A percentile compares a stretch with the other conserved stretches of the same genome.
Evolutionary conservation across 2,888 invertebrate genomes (phyloP).

Genomic region (Athrips mouffetella): DNA sequence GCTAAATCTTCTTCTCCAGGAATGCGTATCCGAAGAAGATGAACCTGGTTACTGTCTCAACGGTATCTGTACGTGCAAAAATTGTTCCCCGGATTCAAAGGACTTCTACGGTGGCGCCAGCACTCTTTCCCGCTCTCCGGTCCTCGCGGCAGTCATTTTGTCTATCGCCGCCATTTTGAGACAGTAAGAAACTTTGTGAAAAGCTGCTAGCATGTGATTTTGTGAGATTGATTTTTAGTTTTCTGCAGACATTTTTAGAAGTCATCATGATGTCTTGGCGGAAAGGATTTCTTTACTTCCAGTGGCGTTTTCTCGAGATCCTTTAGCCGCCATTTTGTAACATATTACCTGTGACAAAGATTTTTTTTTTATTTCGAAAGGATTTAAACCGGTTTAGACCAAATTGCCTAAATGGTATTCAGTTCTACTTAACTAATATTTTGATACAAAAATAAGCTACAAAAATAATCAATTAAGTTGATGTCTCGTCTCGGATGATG

Average conservation of each 20-base stretch:
- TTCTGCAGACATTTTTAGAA: not conserved
- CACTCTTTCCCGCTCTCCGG: conserved; percentile 38
- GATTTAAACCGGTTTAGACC: too few species aligned
- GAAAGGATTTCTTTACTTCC: too few species aligned
- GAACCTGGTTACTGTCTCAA: conserved; percentile 66
- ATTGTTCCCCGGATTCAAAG: conserved; percentile 59
- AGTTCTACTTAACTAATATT: too few species aligned
- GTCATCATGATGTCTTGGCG: too few species aligned
- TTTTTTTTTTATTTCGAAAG: too few species aligned
- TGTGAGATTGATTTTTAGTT: not conserved
- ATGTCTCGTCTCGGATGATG: too few species aligned
- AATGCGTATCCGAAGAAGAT: conserved; percentile 68
- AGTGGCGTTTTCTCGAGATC: too few species aligned
- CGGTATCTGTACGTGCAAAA: conserved; percentile 68
- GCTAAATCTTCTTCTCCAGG: conserved; percentile 39
- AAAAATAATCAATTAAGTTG: too few species aligned
- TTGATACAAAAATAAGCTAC: too few species aligned
- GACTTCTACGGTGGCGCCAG: conserved; percentile 58
- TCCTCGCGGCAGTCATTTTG: conserved; percentile 41
- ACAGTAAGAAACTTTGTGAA: conserved; percentile 36
- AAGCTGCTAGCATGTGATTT: not conserved
- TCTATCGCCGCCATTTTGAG: conserved; percentile 46
- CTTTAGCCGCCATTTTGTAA: too few species aligned
- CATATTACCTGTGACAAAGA: too few species aligned
- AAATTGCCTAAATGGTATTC: too few species aligned